Evolutionary conservation across 30 jellyfish, hydroid and myxozoan species (phyloP), one percentile per base, ranked within the genome.

Genomic region (Nemopilema nomurai): DNA sequence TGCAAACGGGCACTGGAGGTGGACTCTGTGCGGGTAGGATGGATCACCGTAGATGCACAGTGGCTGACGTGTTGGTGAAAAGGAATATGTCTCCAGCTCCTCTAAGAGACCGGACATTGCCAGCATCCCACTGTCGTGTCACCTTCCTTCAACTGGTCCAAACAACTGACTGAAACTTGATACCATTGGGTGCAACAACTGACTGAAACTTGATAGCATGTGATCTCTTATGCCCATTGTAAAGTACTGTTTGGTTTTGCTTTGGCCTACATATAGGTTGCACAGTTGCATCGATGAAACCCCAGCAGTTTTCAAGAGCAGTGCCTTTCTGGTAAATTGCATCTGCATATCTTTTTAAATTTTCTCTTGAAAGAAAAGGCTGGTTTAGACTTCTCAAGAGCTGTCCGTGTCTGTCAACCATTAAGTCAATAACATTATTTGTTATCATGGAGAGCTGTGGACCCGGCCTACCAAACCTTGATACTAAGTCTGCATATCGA

Each of bases 1-100:
- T 51, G 49, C 69, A 31, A 31, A 73, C 51, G 83, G 83, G 19
- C 70, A 64, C 33, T 32, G 83, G 69, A 73, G 83, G 28, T 73
- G 83, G 25, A 67, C 49, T 13, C 83, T 18, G 70, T 51, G 81
- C 4, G 93, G 93, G 82, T 84, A 84, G 62, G 94, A 89, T 9
- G 77, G 83, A 29, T 85, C 89, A 6, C 89, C 88, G 64, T 85
- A 74, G 0, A 73, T 85, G 67, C 84, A 75, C 49, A 85, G 16
- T 1, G 33, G 23, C n/a, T 50, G 31, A 7, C 83, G 84, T 13
- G 64, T 52, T 32, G 83, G 76, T n/a, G 69, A 19, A 29, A 8
- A 18, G 33, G 66, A 49, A 71, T 68, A 9, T 28, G 28, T 23
- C 69, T 51, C 71, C 31, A 69, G 57, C 22, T 23, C 71, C 31